Conservation (phyloP, 1,140 invertebrate genomes). For the Nomia melanderi region DNA sequence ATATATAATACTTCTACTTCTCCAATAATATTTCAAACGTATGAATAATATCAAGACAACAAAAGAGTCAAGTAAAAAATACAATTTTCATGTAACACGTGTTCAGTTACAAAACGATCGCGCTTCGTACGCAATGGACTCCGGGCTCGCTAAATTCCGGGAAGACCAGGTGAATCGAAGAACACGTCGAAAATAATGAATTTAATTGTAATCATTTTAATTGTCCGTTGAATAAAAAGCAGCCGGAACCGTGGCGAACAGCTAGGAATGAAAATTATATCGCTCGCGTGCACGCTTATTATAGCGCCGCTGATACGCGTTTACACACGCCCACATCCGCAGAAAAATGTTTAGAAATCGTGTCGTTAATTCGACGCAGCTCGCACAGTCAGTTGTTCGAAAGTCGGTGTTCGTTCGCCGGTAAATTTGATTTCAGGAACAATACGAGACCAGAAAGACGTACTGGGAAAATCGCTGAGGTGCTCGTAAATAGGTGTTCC, state of each 20-base stretch:
- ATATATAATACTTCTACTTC: no score
- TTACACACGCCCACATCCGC: background rate
- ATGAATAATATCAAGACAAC: no score
- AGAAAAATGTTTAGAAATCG: slow-evolving; percentile 52
- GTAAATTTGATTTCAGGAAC: slow-evolving; percentile 47
- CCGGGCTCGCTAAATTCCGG: no score
- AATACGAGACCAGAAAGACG: slow-evolving; percentile 15
- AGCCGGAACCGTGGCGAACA: background rate
- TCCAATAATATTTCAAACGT: no score
- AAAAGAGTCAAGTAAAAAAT: no score
- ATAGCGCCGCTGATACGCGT: slow-evolving; percentile 5
- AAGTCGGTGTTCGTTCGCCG: slow-evolving; percentile 37
- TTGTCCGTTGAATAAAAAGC: background rate
- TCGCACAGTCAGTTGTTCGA: slow-evolving; percentile 53
- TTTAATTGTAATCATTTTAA: slow-evolving; percentile 12
- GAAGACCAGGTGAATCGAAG: no score
- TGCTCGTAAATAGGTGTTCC: no score
- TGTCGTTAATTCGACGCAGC: slow-evolving; percentile 51
- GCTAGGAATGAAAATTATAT: slow-evolving; percentile 13
- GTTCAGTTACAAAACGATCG: no score
- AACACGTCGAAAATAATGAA: slow-evolving; percentile 4
- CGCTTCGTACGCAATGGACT: no score
- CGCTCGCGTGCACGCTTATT: slow-evolving; percentile 20
- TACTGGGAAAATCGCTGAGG: background rate
- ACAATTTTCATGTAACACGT: no score